Evolutionary conservation across 2,888 invertebrate species (phyloP), one percentile per base, ranked within the genome.

Genomic region (Microplitis manilae): DNA sequence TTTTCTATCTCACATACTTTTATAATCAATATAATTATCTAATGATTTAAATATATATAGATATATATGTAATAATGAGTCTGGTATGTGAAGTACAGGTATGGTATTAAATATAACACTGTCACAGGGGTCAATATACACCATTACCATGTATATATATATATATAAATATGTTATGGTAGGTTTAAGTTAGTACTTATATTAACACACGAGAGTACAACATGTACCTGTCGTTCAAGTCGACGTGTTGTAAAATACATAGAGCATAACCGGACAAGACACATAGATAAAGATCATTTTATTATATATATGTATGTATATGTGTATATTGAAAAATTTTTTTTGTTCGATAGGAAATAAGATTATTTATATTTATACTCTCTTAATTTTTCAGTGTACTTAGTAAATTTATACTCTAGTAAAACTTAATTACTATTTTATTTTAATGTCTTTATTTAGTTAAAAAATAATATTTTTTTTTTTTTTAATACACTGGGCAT

Each of bases 201-300:
- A 50, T 50, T 50, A 50, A 50, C 50, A 50, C 50, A 50, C 50
- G 50, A 50, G 50, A 50, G 50, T 50, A 50, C 50, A 50, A 13
- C 50, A 13, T 50, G 50, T 50, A 50, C 50, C 50, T 50, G 50
- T 50, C 50, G 50, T 50, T 50, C 50, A 50, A 50, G 9, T 50
- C 50, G 50, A 50, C 13, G 50, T 50, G 50, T 50, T 13, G 50
- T 50, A 50, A 50, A 50, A 50, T 50, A 13, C 50, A 13, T 50
- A 50, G 50, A 50, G 50, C 50, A 50, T 50, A 50, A 50, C 50
- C 50, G 50, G 50, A 50, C 50, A 50, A 50, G 50, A 50, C 50
- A 50, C 50, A 50, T 30, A 50, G 50, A 50, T 50, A 50, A 50
- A 50, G 50, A 50, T 50, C 50, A 50, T 50, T 50, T 50, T 50